Conservation (phyloP, 2,888 invertebrate species). For the Ophraella communa region DNA sequence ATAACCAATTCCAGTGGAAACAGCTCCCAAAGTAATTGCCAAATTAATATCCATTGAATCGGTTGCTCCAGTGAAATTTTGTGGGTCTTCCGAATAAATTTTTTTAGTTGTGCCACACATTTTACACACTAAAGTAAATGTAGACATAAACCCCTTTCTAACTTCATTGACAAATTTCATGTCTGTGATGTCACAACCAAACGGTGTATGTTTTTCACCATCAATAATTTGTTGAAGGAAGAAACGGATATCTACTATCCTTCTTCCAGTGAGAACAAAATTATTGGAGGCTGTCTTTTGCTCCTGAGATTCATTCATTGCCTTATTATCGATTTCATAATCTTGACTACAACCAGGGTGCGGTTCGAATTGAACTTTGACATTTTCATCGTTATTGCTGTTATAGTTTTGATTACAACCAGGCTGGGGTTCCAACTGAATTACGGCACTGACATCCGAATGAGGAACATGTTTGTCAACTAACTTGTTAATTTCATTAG, state of each 20-base stretch:
- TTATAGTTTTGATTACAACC: neutral
- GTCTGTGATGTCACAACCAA: conserved; percentile 14
- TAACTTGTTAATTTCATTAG: too few species aligned
- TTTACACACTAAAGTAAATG: conserved; percentile 10
- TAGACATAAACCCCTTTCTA: neutral
- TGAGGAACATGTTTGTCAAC: too few species aligned
- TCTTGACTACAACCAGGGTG: neutral
- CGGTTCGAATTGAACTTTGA: neutral
- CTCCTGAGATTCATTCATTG: too few species aligned
- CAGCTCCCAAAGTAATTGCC: neutral
- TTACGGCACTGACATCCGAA: too few species aligned
- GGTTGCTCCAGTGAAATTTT: neutral
- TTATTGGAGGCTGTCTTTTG: too few species aligned
- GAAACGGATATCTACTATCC: conserved; percentile 7
- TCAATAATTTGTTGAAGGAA: conserved; percentile 11
- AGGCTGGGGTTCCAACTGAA: too few species aligned
- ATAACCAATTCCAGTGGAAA: conserved; percentile 24
- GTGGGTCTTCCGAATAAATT: conserved; percentile 1
- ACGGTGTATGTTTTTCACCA: conserved; percentile 1
- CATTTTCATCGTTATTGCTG: neutral
- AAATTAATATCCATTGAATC: conserved; percentile 7
- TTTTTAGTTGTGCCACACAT: conserved; percentile 4
- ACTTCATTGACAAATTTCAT: conserved; percentile 1
- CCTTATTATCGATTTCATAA: neutral
- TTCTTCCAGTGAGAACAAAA: neutral